Evolutionary conservation across 2,888 invertebrate genomes (phyloP).

Genomic region (Phasia obesa): DNA sequence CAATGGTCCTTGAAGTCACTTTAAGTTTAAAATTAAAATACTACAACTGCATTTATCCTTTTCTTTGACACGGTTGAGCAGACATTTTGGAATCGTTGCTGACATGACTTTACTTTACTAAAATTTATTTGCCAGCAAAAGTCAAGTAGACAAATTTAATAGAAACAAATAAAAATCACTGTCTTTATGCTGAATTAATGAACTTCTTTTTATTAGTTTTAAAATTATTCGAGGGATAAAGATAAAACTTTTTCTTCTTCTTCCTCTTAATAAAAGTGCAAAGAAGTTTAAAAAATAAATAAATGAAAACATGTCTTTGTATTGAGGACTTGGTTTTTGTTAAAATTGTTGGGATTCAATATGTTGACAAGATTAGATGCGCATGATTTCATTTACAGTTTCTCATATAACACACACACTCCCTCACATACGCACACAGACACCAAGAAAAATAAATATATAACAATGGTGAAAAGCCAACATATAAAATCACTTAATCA

Average conservation of each 20-base stretch:
- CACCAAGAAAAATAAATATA: not conserved
- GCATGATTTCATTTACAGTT: conserved; percentile 58
- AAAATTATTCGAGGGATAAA: not conserved
- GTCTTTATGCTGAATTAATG: conserved; percentile 10
- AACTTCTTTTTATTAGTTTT: conserved; percentile 13
- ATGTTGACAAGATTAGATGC: conserved; percentile 58
- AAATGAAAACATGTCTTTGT: not conserved
- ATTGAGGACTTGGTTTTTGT: not conserved
- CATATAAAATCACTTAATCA: conserved; percentile 35
- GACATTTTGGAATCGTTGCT: not conserved
- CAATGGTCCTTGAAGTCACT: not conserved
- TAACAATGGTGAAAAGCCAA: conserved; percentile 25
- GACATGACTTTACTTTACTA: not conserved
- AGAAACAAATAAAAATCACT: not conserved
- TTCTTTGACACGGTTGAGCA: conserved; percentile 10
- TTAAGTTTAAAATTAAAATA: conserved; percentile 12
- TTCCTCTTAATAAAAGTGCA: conserved; percentile 3
- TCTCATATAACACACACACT: not conserved
- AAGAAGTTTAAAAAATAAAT: not conserved
- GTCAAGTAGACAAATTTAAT: not conserved
- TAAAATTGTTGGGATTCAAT: conserved; percentile 43
- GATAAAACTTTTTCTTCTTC: too few relatives aligned
- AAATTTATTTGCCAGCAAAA: not conserved
- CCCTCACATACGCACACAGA: not conserved
- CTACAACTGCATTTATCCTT: not conserved